Percentiles rank a stretch among this genome's conserved stretches.
These are phyloP conservation scores for Melinaea menophilus DNA, from an alignment of 2,888 invertebrate species.

Conservation along the genomic window DNA sequence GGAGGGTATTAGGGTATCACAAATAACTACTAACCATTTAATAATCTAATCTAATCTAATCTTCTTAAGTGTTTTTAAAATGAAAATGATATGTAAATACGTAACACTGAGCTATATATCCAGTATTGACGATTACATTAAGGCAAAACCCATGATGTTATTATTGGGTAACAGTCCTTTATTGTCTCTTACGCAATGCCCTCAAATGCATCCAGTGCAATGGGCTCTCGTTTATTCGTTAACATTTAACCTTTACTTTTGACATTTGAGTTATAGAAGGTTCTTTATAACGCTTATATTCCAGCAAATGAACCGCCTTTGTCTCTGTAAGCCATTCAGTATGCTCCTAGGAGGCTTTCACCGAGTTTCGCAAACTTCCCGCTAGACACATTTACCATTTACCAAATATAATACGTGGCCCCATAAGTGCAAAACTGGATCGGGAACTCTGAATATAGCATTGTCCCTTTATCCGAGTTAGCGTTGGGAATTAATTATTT, in stretches of 20 bases:
- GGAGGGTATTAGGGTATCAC: no score
- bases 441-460: slow-evolving; percentile 50
- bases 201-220: slow-evolving; percentile 8
- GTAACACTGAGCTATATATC: no score
- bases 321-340: slow-evolving; percentile 59
- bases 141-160: not conserved
- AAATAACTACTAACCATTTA: no score
- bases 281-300: slow-evolving; percentile 67
- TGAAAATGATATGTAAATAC: no score
- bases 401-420: slow-evolving; percentile 54
- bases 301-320: slow-evolving; percentile 70
- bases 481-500: slow-evolving; percentile 49
- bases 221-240: slow-evolving; percentile 30
- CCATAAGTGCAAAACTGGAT: slow-evolving; percentile 54
- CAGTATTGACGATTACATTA: not conserved
- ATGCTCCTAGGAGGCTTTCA: slow-evolving; percentile 47
- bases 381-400: slow-evolving; percentile 63
- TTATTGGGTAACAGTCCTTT: not conserved
- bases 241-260: slow-evolving; percentile 72
- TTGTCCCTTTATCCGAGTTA: slow-evolving; percentile 49
- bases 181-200: slow-evolving; percentile 7
- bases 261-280: slow-evolving; percentile 66
- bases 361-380: slow-evolving; percentile 65
- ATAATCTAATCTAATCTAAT: no score
- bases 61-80: no score